Base-by-base conservation (phyloP, 2,113 vertebrate genomes). In the Apeltes quadracus region DNA sequence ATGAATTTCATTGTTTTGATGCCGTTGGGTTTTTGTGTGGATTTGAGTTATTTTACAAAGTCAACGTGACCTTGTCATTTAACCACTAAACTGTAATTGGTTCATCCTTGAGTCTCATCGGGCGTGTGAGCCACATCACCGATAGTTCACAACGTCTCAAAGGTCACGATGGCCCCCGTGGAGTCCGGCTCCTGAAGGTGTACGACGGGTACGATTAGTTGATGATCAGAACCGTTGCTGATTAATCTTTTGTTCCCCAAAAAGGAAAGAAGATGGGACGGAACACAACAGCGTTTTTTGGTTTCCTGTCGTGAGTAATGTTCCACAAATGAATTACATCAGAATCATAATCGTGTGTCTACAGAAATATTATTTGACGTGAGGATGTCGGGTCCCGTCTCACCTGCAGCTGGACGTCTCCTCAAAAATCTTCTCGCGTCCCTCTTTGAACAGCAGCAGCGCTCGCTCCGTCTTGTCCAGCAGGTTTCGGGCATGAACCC, bases 351-450 rank as follows among this genome's bases (percentile, higher is more conserved):
- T 43, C 13, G 11, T 23, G 22, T 22, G 22, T 50, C 22, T 22
- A 23, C 23, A 51, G 10, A 13, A 13, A 18, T 46, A 9, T 46
- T 46, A 20, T 8, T 20, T 48, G 6, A 44, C 29, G 20, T 61
- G 10, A 54, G 4, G 13, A 5, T 59, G 59, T 62, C 15, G 9
- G 9, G 18, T 29, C 7, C 29, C 3, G 0, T 58, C 91, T 94
- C 86, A 95, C 95, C 95, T 94, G 87, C 69, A 88, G 48, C 71
- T 90, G 18, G 94, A 93, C 1, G 84, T 88, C 65, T 95, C 94
- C 16, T 92, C 93, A 85, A 93, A 95, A 50, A 95, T 93, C 76
- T 91, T 93, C 3, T 94, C 92, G 8, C 82, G 81, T 39, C 91
- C 92, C 0, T 88, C 87, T 70, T 87, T 94, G 71, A 97, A 94